phyloP scores from a whole-genome alignment of 2,797 vertebrate genomes.

The Dicrostonyx torquatus region DNA sequence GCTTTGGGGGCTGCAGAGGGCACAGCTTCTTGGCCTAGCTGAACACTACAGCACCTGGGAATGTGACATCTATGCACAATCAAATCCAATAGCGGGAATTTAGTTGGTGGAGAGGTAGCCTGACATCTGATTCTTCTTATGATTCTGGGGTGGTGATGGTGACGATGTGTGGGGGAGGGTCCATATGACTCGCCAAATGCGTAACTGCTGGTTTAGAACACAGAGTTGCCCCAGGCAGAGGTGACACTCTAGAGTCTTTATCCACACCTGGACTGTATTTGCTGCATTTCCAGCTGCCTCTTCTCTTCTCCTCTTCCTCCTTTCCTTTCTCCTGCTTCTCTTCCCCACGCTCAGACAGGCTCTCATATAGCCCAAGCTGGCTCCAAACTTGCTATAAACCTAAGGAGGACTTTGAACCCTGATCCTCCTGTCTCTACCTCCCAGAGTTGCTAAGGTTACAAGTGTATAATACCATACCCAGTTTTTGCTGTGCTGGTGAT shows the following conservation, averaged over 20 bases:
- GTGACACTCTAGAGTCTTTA: background rate
- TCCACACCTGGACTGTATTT: background rate
- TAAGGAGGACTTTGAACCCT: background rate
- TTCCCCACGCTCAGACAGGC: background rate
- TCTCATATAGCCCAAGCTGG: background rate
- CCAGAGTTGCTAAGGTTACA: background rate
- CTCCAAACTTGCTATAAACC: background rate
- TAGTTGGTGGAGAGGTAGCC: conserved; percentile 15
- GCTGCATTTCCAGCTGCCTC: background rate
- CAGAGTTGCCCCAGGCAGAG: background rate
- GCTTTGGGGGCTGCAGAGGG: background rate
- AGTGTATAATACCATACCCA: background rate
- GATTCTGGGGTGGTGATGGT: background rate
- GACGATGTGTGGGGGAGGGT: background rate
- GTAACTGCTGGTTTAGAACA: background rate
- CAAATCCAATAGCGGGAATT: background rate
- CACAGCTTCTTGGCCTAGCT: background rate
- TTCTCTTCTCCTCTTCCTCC: background rate
- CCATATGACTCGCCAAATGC: background rate
- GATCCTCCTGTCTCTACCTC: background rate
- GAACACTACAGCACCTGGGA: background rate
- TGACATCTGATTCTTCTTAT: background rate
- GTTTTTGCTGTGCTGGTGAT: background rate
- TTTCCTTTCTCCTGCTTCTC: background rate
- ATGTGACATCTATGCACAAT: background rate